phyloP scores from a whole-genome alignment of 2,797 vertebrate genomes.

The Sciurus carolinensis region DNA sequence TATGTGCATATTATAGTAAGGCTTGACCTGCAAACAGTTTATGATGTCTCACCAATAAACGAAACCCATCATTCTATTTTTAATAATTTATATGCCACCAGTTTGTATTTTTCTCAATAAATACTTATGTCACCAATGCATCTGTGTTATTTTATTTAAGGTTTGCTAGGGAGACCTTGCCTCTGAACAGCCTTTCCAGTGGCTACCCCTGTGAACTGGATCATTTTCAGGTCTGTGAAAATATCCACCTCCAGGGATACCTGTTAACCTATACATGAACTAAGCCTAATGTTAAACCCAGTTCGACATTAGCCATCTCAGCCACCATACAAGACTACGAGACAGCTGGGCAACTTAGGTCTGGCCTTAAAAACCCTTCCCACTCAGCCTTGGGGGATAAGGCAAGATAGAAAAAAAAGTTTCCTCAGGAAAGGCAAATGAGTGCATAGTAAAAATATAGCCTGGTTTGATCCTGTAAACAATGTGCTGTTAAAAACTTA shows the following conservation, averaged over 20 bases:
- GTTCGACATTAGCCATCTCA: neutral
- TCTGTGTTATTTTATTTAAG: conserved; percentile 55
- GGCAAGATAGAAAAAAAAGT: neutral
- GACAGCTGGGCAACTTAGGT: neutral
- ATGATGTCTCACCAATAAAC: conserved; percentile 60
- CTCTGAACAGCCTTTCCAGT: neutral
- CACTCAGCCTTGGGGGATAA: neutral
- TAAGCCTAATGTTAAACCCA: conserved; percentile 26
- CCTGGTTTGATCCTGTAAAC: neutral
- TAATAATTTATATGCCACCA: conserved; percentile 73
- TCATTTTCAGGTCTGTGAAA: neutral
- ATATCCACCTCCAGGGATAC: neutral
- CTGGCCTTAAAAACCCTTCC: neutral
- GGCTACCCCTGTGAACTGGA: neutral
- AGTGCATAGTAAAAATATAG: neutral
- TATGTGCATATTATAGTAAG: neutral
- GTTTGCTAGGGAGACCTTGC: neutral
- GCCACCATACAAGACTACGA: neutral
- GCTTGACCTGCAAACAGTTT: conserved; percentile 52
- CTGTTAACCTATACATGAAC: neutral
- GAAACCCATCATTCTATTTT: conserved; percentile 75
- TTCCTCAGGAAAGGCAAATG: neutral
- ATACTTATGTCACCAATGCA: conserved; percentile 53
- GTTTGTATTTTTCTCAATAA: conserved; percentile 84
- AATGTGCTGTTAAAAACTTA: neutral